Conservation (phyloP, 1,140 invertebrate genomes). For the Drosophila rhopaloa region DNA sequence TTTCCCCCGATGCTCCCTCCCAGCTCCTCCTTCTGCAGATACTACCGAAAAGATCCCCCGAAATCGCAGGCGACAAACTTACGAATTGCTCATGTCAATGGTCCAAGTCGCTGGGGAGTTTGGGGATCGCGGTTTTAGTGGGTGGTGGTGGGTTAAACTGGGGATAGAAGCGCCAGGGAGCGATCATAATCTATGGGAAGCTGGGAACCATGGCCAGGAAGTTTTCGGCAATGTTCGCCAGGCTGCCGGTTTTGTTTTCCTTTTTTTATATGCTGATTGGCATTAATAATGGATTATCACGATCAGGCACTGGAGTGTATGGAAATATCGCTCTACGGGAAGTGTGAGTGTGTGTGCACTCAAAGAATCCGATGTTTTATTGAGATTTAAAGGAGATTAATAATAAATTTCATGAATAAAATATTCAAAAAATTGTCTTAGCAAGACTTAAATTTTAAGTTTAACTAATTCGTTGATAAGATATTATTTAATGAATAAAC, state of each 20-base stretch:
- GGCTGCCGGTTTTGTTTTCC: constrained; percentile 41
- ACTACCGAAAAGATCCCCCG: constrained; percentile 5
- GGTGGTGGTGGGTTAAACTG: constrained; percentile 11
- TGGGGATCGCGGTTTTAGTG: constrained; percentile 14
- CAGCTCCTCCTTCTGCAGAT: not conserved
- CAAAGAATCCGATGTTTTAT: not conserved
- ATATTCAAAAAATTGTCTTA: no score
- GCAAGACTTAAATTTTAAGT: no score
- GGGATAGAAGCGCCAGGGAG: constrained; percentile 63
- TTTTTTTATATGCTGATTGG: constrained; percentile 83
- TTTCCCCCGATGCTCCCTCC: constrained; percentile 12
- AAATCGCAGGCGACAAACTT: constrained; percentile 81
- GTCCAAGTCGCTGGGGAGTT: constrained; percentile 14
- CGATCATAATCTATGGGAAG: constrained; percentile 71
- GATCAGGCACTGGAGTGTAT: constrained; percentile 65
- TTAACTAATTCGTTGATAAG: no score
- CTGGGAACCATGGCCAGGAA: constrained; percentile 43
- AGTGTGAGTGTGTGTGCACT: constrained; percentile 40
- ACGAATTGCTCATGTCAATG: constrained; percentile 83
- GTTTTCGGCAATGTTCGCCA: constrained; percentile 44
- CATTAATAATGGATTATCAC: constrained; percentile 85
- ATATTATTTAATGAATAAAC: no score
- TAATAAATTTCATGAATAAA: no score
- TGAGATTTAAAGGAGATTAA: no score
- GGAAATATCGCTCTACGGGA: constrained; percentile 70